Base-by-base conservation (phyloP, 2,797 vertebrate genomes). In the Pteropus rufus region DNA sequence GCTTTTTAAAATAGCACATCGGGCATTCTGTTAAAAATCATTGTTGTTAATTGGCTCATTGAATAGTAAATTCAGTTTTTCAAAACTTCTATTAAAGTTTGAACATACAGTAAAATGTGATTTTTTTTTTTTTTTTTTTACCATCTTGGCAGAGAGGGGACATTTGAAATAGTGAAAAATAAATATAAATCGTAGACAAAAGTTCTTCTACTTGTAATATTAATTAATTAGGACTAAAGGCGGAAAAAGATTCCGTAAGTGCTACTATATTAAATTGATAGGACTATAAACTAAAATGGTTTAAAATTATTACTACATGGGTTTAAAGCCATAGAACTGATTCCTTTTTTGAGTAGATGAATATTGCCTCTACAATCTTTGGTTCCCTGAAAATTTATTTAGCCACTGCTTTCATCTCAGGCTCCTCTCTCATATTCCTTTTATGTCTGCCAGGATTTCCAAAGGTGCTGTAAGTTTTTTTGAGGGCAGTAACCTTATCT, bases 141-240 rank as follows among this genome's bases (percentile, higher is more conserved):
- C 34, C n/a, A 93, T 49, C 12, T 41, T 87, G 6, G 3, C 18
- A 95, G 60, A 21, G 36, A 31, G 14, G 3, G 7, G 19, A 0
- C 10, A 83, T 84, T 10, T 93, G 72, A 81, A 89, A 89, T 46
- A 86, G 12, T 82, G 26, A 72, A 96, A 93, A 86, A 52, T 8
- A 93, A 86, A 52, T 8, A 70, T 36, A 60, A 92, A 79, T 23
- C 86, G 3, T 5, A 92, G n/a, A 86, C 41, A 81, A 82, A 81
- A 70, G 41, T 91, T 77, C 12, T 81, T 58, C 12, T 69, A 67
- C 6, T 77, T n/a, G 18, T 80, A 75, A 64, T 54, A 44, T 62
- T 84, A 91, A 80, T 60, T 62, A 76, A 83, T 10, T 92, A 39
- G 29, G 79, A 82, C 10, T 69, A 72, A 88, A 79, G 31, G 5